Evolutionary conservation across 2,113 vertebrate species (phyloP).

Genomic region (Pyrgilauda ruficollis): DNA sequence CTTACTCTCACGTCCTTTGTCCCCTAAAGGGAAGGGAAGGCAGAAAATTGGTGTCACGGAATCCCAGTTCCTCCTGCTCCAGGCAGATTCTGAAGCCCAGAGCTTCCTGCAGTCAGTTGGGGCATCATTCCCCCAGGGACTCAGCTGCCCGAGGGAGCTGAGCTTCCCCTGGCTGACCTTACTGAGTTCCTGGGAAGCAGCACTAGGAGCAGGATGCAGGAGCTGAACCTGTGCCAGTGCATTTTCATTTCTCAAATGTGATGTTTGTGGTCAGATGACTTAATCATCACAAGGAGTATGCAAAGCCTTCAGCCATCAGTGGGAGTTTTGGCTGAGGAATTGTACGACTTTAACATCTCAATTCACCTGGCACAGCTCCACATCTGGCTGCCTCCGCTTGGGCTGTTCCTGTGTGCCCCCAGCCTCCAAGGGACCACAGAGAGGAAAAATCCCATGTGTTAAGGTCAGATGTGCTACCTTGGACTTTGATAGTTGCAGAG

Average conservation of each 20-base stretch:
- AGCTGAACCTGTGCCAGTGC: neutral
- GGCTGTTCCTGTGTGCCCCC: neutral
- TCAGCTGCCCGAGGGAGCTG: accelerated
- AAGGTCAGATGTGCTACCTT: slow-evolving; percentile 76
- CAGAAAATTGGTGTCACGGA: accelerated
- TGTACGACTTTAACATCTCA: neutral
- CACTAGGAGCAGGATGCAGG: neutral
- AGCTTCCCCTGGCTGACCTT: neutral
- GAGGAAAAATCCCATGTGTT: neutral
- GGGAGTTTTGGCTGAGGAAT: neutral
- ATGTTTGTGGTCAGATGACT: neutral
- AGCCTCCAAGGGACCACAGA: neutral
- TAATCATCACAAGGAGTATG: neutral
- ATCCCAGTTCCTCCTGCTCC: neutral
- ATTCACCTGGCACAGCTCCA: neutral
- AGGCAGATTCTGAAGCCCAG: neutral
- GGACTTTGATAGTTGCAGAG: slow-evolving; percentile 95
- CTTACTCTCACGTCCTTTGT: neutral
- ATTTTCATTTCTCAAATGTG: neutral
- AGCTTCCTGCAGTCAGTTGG: accelerated
- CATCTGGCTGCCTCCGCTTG: neutral
- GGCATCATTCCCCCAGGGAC: neutral
- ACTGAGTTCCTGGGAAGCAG: neutral
- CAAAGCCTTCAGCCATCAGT: neutral
- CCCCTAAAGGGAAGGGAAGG: neutral